Percentiles rank a stretch among this genome's conserved stretches.
Conservation (phyloP, 2,888 invertebrate genomes). For the Apamea monoglypha region DNA sequence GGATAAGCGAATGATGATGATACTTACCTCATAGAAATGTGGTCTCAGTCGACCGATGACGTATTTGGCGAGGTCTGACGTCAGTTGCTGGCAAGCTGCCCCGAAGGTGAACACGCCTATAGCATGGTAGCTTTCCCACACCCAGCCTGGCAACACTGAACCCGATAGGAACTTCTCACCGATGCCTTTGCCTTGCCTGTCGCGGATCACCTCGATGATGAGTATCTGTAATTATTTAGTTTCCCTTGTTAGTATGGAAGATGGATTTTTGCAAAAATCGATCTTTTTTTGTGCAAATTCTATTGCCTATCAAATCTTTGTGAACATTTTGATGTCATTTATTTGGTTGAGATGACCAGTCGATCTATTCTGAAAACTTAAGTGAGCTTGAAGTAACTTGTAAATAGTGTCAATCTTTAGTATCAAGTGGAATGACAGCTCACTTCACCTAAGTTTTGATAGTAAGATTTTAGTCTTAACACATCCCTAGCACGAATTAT, state of each 20-base stretch:
- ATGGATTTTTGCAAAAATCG: background rate
- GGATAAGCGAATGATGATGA: background rate
- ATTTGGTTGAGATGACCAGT: background rate
- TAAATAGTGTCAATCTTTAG: background rate
- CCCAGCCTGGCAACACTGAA: slow-evolving; percentile 90
- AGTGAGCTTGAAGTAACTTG: background rate
- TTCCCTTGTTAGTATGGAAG: background rate
- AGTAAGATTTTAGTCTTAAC: background rate
- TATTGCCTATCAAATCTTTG: background rate
- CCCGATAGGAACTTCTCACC: slow-evolving; percentile 84
- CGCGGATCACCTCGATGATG: slow-evolving; percentile 76
- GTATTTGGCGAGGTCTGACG: slow-evolving; percentile 95
- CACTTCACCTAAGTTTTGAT: background rate
- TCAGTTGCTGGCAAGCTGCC: slow-evolving; percentile 93
- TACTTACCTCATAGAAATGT: slow-evolving; percentile 93
- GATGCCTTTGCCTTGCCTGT: slow-evolving; percentile 79
- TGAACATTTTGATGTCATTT: background rate
- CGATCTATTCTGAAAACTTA: background rate
- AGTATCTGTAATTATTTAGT: slow-evolving; percentile 76
- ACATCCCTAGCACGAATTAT: too few species aligned
- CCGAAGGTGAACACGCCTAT: slow-evolving; percentile 94
- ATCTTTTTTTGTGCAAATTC: background rate
- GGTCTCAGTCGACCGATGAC: slow-evolving; percentile 95
- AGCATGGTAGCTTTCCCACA: slow-evolving; percentile 91
- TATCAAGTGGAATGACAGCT: background rate